Conservation (phyloP, 2,113 vertebrate genomes). For the Heterotis niloticus region DNA sequence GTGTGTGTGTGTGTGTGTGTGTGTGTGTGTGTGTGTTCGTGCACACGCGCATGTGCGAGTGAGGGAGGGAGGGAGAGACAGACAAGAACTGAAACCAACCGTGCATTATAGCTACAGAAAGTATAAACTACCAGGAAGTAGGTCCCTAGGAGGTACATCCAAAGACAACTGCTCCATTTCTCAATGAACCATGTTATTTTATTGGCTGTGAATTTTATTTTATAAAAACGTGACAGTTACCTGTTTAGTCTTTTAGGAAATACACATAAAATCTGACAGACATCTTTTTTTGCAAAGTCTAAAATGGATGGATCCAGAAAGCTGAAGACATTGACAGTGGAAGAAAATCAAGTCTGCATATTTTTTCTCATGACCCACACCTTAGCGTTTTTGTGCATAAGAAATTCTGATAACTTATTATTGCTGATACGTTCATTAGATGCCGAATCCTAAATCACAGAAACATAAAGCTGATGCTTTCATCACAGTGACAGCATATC, state of each 20-base stretch:
- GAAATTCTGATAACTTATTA: not conserved
- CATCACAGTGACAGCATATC: not conserved
- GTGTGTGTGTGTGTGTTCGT: no score
- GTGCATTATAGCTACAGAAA: not conserved
- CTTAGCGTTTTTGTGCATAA: no score
- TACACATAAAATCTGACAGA: not conserved
- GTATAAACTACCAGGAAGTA: not conserved
- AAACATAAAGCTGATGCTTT: conserved; percentile 5
- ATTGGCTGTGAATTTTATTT: no score
- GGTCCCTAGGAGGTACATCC: not conserved
- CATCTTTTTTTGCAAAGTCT: not conserved
- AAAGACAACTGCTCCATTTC: not conserved
- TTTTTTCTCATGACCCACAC: no score
- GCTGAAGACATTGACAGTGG: not conserved
- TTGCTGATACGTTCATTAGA: not conserved
- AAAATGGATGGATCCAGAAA: conserved; percentile 1
- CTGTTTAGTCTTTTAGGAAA: not conserved
- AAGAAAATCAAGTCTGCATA: not conserved
- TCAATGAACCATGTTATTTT: not conserved
- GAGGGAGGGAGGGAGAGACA: not conserved
- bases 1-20: not conserved
- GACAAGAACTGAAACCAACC: not conserved
- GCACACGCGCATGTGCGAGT: no score
- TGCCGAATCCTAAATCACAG: not conserved
- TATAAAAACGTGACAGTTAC: not conserved